Base-by-base conservation (phyloP, 2,888 invertebrate genomes). In the Epinotia ramella region DNA sequence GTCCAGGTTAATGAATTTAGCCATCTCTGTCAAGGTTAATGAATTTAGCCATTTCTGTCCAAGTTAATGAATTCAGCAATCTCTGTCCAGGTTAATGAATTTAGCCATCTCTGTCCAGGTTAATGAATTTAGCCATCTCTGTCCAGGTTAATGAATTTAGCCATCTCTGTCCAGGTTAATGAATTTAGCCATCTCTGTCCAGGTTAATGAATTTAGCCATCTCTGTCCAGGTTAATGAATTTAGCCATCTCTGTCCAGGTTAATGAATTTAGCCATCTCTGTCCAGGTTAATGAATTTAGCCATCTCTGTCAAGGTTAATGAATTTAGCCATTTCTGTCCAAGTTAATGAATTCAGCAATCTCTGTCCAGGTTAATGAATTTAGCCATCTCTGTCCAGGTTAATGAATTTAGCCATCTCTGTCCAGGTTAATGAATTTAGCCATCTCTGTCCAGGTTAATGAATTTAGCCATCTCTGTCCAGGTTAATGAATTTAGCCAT, bases 1-100 rank as follows among this genome's bases (percentile, higher is more conserved):
- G n/a, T n/a, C n/a, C n/a, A n/a, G n/a, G n/a, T n/a, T n/a, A n/a
- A n/a, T n/a, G n/a, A 9, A 40, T 40, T 40, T 40, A 40, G 9
- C 40, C 0, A 9, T 40, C 40, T 9, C 40, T 40, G 40, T 40
- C 40, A 79, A 92, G 92, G 80, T 90, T 4, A 81, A 84, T 73
- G 80, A 84, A 40, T 40, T 40, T 40, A 40, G 9, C 40, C 0
- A 9, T 40, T 9, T 9, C 40, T 40, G 40, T 40, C 40, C 80
- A 92, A 92, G 80, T 90, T 4, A 81, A 84, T 73, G 80, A 84
- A n/a, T n/a, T n/a, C n/a, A n/a, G n/a, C n/a, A n/a, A n/a, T n/a
- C n/a, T n/a, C n/a, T n/a, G n/a, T n/a, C n/a, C n/a, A n/a, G n/a
- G n/a, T n/a, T n/a, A n/a, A n/a, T n/a, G n/a, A 9, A 40, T 40